Percentiles rank a stretch among this genome's conserved stretches.
Conservation (phyloP, 2,888 invertebrate genomes). For the Bombylius major region DNA sequence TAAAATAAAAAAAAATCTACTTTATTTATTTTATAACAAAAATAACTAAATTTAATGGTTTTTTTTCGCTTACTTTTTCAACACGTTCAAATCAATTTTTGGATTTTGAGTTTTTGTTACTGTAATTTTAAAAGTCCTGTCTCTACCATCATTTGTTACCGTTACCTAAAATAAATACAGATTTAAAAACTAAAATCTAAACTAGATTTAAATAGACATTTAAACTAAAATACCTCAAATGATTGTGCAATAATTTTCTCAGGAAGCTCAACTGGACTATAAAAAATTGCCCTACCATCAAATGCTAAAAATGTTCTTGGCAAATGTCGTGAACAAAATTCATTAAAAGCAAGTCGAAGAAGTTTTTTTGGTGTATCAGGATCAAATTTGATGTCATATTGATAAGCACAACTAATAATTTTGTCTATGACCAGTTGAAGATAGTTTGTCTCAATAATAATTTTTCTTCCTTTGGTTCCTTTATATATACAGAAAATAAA, state of each 20-base stretch:
- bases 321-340: slow-evolving; percentile 30
- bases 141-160: slow-evolving; percentile 8
- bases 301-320: slow-evolving; percentile 47
- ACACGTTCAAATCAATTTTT: slow-evolving; percentile 23
- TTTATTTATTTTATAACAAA: background rate
- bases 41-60: background rate
- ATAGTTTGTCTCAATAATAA: slow-evolving; percentile 51
- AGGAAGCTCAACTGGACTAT: slow-evolving; percentile 26
- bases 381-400: slow-evolving; percentile 69
- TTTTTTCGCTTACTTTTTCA: slow-evolving; percentile 21
- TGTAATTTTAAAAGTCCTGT: slow-evolving; percentile 18
- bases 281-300: slow-evolving; percentile 61
- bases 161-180: slow-evolving; percentile 21
- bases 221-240: slow-evolving; percentile 20
- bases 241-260: slow-evolving; percentile 9
- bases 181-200: background rate
- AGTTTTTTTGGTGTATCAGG: slow-evolving; percentile 59
- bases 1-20: background rate
- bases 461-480: slow-evolving; percentile 33
- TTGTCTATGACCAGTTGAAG: slow-evolving; percentile 42
- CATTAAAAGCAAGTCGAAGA: slow-evolving; percentile 39
- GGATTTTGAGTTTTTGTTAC: slow-evolving; percentile 24
- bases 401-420: slow-evolving; percentile 41
- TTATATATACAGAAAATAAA: slow-evolving; percentile 8
- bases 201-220: background rate